Evolutionary conservation across 1,140 invertebrate genomes (phyloP), one percentile per base, ranked within the genome.

Genomic region (Scaptomyza montana): DNA sequence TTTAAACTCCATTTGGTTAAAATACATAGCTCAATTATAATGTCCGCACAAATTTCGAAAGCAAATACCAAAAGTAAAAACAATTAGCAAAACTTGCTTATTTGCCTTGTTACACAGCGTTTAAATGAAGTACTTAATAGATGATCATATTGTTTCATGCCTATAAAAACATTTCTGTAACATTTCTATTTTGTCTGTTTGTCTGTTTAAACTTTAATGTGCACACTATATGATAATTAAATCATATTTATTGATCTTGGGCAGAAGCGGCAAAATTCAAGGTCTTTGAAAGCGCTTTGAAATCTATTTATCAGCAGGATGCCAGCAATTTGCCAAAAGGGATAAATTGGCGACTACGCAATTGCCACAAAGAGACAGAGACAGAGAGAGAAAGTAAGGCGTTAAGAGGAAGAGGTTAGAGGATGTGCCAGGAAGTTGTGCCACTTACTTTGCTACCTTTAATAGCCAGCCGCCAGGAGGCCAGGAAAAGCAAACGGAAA

Each of bases 291-390:
- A 9, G 13, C 41, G 54, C 30, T 59, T 74, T 43, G 57, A 64
- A 85, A 86, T 81, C 67, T 65, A 67, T 70, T 86, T 86, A 86
- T 51, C 65, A 68, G 54, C 75, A 82, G 81, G 81, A 86, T 74
- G 70, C 62, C 50, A 36, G 56, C 82, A 86, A 86, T 86, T 86
- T 86, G 64, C 67, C 43, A 69, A 67, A 77, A 84, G 80, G 80
- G 77, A 70, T 61, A 69, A 73, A 68, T 76, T 46, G 54, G 61
- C 78, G 71, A 72, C 61, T 81, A 86, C 81, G 74, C 81, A 85
- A 87, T 85, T 78, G 63, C 46, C 33, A 36, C 33, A 36, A 36
- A 36, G 7, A n/a, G 16, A 16, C 16, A 36, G 8, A 36, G 4
- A 2, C 4, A 33, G 7, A 33, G n/a, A 13, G 7, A 2, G 19